These are phyloP conservation scores for Cyphomyrus discorhynchus DNA, from an alignment of 2,113 vertebrate genomes.

Conservation along the genomic window DNA sequence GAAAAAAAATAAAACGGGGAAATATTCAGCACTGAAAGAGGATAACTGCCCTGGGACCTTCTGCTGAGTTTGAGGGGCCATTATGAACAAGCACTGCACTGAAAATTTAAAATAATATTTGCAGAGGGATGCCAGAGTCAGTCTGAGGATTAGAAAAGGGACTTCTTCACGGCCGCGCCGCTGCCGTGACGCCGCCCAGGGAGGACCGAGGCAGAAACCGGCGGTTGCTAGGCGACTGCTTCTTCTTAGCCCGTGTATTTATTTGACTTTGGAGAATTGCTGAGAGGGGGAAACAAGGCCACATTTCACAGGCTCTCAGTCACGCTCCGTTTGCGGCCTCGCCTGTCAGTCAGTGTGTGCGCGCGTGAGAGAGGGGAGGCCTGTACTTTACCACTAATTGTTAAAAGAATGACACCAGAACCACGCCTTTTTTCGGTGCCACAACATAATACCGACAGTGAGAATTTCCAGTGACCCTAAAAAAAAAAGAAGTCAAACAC, in stretches of 20 bases:
- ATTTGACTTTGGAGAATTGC: slow-evolving; percentile 33
- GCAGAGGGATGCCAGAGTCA: slow-evolving; percentile 23
- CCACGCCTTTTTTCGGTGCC: neutral
- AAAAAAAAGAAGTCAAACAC: neutral
- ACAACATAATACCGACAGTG: neutral
- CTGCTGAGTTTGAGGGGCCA: neutral
- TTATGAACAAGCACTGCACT: slow-evolving; percentile 27
- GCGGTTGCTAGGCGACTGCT: slow-evolving; percentile 39
- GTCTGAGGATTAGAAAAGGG: slow-evolving; percentile 14
- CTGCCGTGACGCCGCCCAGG: neutral
- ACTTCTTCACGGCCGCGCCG: neutral
- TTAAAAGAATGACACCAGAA: neutral
- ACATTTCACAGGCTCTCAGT: slow-evolving; percentile 23
- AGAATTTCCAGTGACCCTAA: neutral
- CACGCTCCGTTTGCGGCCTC: neutral
- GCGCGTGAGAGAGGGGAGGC: neutral
- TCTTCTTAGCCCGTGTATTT: slow-evolving; percentile 35
- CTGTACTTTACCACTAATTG: neutral
- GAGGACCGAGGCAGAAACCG: slow-evolving; percentile 25
- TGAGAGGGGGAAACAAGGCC: slow-evolving; percentile 19
- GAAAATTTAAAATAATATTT: slow-evolving; percentile 26
- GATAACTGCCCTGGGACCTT: slow-evolving; percentile 9
- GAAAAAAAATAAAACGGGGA: neutral
- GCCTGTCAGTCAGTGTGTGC: neutral
- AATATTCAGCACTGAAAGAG: neutral